Conservation (phyloP, 2,113 vertebrate species). For the Catagonus wagneri region DNA sequence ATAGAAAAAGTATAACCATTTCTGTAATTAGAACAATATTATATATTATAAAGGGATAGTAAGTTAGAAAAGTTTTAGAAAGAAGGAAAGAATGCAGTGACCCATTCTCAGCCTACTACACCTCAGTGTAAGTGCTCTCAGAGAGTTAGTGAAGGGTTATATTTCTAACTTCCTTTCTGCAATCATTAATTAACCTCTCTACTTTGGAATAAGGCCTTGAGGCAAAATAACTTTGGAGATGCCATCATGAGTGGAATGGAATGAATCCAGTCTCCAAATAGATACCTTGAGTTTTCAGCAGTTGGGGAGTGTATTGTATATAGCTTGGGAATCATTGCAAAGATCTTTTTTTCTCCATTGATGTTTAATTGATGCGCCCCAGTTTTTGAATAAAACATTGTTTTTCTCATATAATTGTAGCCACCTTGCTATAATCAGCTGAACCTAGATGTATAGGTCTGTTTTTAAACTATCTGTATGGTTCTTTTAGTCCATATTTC, state of each 20-base stretch:
- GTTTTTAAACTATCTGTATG: neutral
- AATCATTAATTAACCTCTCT: neutral
- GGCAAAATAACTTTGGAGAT: neutral
- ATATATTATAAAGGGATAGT: neutral
- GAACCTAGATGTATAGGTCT: neutral
- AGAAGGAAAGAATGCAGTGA: neutral
- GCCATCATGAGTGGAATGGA: neutral
- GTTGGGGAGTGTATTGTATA: neutral
- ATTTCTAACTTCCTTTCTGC: neutral
- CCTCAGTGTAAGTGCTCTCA: neutral
- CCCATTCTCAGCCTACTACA: neutral
- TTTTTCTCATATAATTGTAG: neutral
- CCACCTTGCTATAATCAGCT: neutral
- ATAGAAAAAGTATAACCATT: neutral
- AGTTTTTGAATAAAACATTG: neutral
- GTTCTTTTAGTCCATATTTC: neutral
- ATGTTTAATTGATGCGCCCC: neutral
- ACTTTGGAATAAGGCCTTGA: neutral
- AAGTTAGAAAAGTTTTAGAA: neutral
- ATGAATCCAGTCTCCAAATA: neutral
- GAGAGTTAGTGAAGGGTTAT: neutral
- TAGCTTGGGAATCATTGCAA: neutral
- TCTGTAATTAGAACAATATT: neutral
- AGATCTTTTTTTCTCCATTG: neutral
- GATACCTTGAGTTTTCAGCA: neutral